Percentiles rank a stretch among this genome's conserved stretches.
These are phyloP conservation scores for Spermophilus dauricus DNA, from an alignment of 2,113 vertebrate genomes.

Conservation along the genomic window DNA sequence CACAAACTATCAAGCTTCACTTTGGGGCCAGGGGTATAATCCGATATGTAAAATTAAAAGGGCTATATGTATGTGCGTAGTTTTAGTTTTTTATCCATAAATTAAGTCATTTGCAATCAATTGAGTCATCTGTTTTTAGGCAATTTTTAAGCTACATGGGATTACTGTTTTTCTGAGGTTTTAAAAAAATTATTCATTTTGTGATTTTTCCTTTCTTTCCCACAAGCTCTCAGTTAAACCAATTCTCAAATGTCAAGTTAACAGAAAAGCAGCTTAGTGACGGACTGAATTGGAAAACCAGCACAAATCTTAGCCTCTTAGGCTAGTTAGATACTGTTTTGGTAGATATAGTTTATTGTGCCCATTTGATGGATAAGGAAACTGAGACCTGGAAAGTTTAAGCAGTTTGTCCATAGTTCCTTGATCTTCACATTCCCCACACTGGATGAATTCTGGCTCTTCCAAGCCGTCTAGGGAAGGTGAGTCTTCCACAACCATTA, in stretches of 20 bases:
- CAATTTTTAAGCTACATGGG: not conserved
- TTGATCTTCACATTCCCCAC: not conserved
- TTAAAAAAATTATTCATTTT: not conserved
- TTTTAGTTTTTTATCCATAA: not conserved
- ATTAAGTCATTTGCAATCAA: not conserved
- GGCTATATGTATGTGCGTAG: not conserved
- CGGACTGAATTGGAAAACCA: not conserved
- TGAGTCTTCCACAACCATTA: not conserved
- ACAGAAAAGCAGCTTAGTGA: not conserved
- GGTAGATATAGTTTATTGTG: not conserved
- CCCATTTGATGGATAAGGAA: not conserved
- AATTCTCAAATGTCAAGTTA: not conserved
- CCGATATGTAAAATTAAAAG: not conserved
- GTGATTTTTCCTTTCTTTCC: not conserved
- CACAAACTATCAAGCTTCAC: not conserved
- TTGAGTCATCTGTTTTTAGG: not conserved
- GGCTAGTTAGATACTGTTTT: not conserved
- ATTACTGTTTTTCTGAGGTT: not conserved
- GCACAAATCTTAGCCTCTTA: not conserved
- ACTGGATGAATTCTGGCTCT: not conserved
- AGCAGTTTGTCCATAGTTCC: not conserved
- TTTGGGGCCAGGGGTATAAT: not conserved
- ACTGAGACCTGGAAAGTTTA: not conserved
- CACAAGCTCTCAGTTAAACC: not conserved
- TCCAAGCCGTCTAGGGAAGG: not conserved